Conservation (phyloP, 2,797 vertebrate species). For the Protosalanx chinensis region DNA sequence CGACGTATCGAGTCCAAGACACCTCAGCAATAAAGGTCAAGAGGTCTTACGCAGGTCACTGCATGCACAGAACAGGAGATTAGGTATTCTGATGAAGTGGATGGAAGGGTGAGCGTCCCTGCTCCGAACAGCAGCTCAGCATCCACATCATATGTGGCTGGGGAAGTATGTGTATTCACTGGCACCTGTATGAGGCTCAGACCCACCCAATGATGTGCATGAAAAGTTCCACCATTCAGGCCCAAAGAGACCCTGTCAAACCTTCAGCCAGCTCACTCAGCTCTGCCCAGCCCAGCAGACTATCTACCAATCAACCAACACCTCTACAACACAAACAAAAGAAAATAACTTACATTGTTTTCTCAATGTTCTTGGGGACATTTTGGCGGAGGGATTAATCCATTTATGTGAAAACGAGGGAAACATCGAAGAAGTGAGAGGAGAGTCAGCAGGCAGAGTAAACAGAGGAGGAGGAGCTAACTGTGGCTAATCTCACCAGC, state of each 20-base stretch:
- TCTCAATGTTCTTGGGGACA: slow-evolving; percentile 38
- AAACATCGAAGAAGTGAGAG: slow-evolving; percentile 28
- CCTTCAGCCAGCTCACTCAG: slow-evolving; percentile 12
- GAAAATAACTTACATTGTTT: slow-evolving; percentile 64
- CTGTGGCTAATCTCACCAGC: slow-evolving; percentile 68
- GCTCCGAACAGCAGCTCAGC: too few species aligned
- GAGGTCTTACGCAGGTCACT: not conserved
- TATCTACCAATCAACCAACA: slow-evolving; percentile 14
- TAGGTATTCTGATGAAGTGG: too few species aligned
- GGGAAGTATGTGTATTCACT: too few species aligned
- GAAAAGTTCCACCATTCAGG: not conserved
- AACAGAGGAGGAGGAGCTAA: slow-evolving; percentile 65
- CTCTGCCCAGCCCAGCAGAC: not conserved
- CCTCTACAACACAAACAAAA: slow-evolving; percentile 16
- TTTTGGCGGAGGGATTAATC: slow-evolving; percentile 48
- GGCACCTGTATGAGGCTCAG: too few species aligned
- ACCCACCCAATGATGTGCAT: too few species aligned
- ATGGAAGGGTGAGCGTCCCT: too few species aligned
- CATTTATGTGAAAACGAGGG: slow-evolving; percentile 55
- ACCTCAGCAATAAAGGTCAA: not conserved
- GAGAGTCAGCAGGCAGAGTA: slow-evolving; percentile 32
- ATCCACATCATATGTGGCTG: too few species aligned
- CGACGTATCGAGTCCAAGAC: not conserved
- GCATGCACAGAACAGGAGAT: not conserved
- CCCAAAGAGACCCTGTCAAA: not conserved